phyloP scores from a whole-genome alignment of 2,113 vertebrate species.

The Chaetura pelagica region DNA sequence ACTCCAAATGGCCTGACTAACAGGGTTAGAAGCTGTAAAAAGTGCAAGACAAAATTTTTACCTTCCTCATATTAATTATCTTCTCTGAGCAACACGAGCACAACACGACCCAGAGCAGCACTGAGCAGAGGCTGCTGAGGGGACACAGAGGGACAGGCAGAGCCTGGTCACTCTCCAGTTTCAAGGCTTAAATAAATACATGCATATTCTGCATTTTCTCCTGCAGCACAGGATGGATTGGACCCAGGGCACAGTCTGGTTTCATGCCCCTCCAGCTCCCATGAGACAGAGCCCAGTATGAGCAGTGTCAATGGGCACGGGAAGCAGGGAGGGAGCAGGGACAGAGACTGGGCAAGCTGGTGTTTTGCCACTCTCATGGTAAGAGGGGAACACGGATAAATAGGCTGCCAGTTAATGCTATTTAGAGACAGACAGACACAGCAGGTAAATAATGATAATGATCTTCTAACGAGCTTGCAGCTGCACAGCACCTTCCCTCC shows the following conservation, averaged over 20 bases:
- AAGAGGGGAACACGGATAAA: constrained; percentile 4
- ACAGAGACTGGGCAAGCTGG: not conserved
- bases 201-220: not conserved
- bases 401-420: not conserved
- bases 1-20: constrained; percentile 59
- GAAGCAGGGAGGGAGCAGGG: not conserved
- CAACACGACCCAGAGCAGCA: not conserved
- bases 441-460: constrained; percentile 69
- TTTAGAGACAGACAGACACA: constrained; percentile 49
- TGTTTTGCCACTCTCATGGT: not conserved
- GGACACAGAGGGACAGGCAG: not conserved
- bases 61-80: constrained; percentile 52
- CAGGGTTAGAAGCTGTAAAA: constrained; percentile 66
- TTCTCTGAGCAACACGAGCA: not conserved
- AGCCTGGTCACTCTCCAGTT: not conserved
- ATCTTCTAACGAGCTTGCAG: constrained; percentile 56
- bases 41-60: constrained; percentile 4
- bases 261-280: not conserved
- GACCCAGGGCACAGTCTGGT: not conserved
- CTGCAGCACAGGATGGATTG: not conserved
- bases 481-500: constrained; percentile 40
- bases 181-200: not conserved
- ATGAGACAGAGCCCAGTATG: rapidly evolving
- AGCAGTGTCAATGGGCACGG: not conserved
- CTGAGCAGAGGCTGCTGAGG: not conserved